These are phyloP conservation scores for Hemistola chrysoprasaria DNA, from an alignment of 2,888 invertebrate species.

Conservation along the genomic window DNA sequence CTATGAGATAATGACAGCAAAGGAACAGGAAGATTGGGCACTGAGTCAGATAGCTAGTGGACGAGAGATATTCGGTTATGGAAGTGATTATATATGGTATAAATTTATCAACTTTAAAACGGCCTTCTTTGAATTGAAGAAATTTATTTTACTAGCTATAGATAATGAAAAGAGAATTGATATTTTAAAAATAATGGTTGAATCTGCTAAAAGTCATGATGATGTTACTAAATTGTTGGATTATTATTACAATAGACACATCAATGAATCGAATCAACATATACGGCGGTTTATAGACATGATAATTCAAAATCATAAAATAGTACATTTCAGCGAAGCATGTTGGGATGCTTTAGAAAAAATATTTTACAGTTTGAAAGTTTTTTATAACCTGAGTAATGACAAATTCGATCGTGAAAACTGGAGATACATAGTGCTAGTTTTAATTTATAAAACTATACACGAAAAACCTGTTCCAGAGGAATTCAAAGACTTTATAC, in stretches of 20 bases:
- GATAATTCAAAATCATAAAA: constrained; percentile 10
- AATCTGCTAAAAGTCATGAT: constrained; percentile 32
- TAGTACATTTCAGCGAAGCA: constrained; percentile 11
- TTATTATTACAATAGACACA: constrained; percentile 38
- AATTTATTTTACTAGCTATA: constrained; percentile 10
- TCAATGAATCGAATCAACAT: constrained; percentile 11
- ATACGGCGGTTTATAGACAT: constrained; percentile 14
- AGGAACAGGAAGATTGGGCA: constrained; percentile 41
- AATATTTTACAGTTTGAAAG: constrained; percentile 13
- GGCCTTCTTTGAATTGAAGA: constrained; percentile 38
- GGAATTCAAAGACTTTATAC: too few species aligned
- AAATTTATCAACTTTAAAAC: constrained; percentile 37
- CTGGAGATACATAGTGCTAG: too few species aligned
- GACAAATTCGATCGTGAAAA: too few species aligned
- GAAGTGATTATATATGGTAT: constrained; percentile 42
- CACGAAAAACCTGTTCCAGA: too few species aligned
- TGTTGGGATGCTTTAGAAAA: constrained; percentile 18
- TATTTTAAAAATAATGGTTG: constrained; percentile 29
- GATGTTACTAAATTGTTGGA: constrained; percentile 36
- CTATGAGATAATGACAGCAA: constrained; percentile 30
- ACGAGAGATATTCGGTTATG: constrained; percentile 26
- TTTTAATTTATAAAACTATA: too few species aligned
- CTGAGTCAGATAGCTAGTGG: constrained; percentile 13
- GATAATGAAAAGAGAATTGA: constrained; percentile 11
- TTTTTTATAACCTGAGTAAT: background rate